Base-by-base conservation (phyloP, 2,113 vertebrate genomes). In the Sus scrofa region DNA sequence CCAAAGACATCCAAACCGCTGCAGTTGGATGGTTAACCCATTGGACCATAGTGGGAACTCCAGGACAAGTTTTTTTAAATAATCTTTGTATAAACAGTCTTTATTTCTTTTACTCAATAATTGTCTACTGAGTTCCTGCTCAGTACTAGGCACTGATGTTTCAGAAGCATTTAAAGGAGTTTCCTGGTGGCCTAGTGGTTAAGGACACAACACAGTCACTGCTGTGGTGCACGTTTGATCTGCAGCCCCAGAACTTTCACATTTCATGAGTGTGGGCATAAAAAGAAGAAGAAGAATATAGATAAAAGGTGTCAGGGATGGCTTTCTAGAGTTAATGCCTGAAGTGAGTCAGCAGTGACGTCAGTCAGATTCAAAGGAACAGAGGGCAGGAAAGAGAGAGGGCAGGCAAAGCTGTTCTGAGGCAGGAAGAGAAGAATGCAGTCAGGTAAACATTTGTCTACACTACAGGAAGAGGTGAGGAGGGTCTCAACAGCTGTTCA, bases 391-490 rank as follows among this genome's bases (percentile, higher is more conserved):
- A 79, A 78, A 73, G 24, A 9, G 2, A 24, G n/a, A 79, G 39
- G 56, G 30, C 30, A 68, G 13, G 37, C 34, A 84, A 68, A 37
- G 58, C n/a, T 52, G 6, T 4, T 20, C 13, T 4, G 32, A 60
- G 22, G 70, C 22, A 44, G 24, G 20, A 20, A 44, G 54, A 87
- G 37, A 71, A n/a, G 26, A 60, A 65, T 15, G 26, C 32, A 26
- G 19, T 1, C 7, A 34, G 11, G 1, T 19, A 5, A 0, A 2
- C n/a, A n/a, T n/a, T n/a, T n/a, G n/a, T n/a, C n/a, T n/a, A n/a
- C n/a, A n/a, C n/a, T n/a, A n/a, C n/a, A n/a, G n/a, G n/a, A n/a
- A n/a, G n/a, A n/a, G n/a, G n/a, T n/a, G n/a, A n/a, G n/a, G n/a
- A n/a, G n/a, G 75, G 34, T 27, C 67, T 26, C 22, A 50, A 1